Conservation (phyloP, 2,797 vertebrate species). For the Pachyuromys duprasi region DNA sequence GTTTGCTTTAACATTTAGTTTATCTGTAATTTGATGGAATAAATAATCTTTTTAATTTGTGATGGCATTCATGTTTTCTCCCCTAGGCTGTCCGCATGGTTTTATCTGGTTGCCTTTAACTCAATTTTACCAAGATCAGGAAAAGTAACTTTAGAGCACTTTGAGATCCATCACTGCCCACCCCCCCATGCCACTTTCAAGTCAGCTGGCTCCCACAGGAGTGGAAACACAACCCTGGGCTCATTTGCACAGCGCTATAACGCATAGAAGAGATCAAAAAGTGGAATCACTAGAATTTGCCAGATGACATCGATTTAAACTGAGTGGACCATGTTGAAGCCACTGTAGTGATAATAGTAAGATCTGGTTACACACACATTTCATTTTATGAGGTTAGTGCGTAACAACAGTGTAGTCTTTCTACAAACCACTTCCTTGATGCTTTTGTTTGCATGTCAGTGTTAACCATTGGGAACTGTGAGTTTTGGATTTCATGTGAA, state of each 20-base stretch:
- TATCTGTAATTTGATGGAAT: background rate
- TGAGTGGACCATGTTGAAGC: constrained; percentile 75
- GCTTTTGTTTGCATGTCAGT: constrained; percentile 77
- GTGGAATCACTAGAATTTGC: background rate
- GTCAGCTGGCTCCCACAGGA: background rate
- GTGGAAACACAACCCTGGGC: background rate
- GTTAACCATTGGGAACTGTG: constrained; percentile 80
- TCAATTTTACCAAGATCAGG: constrained; percentile 1
- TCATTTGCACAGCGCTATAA: background rate
- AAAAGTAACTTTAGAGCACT: background rate
- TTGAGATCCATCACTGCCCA: background rate
- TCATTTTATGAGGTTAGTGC: constrained; percentile 84
- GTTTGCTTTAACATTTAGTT: background rate
- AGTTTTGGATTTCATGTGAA: constrained; percentile 86
- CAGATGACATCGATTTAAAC: constrained; percentile 76
- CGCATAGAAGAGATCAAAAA: background rate
- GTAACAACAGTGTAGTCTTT: constrained; percentile 77
- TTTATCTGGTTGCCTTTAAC: background rate
- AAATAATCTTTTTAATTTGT: background rate
- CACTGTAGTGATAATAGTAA: constrained; percentile 76
- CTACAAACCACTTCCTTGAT: constrained; percentile 76
- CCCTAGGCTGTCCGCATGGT: background rate
- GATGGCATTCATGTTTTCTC: background rate
- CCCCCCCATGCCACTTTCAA: background rate
- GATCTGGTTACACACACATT: constrained; percentile 78